Percentiles rank a stretch among this genome's conserved stretches.
Conservation (phyloP, 2,888 invertebrate genomes). For the Caenorhabditis sp. region DNA sequence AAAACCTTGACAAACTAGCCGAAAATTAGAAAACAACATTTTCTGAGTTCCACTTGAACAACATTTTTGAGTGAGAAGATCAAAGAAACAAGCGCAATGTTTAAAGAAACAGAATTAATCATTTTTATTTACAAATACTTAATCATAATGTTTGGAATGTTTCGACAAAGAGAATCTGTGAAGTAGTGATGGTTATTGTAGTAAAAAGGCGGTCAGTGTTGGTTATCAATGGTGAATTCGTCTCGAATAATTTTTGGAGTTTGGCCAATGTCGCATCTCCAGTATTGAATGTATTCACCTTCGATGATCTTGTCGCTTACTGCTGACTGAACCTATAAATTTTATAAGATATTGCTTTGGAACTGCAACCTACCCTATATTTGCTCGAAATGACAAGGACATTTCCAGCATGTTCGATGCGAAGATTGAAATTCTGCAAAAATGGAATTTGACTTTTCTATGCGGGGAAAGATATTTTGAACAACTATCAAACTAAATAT, state of each 20-base stretch:
- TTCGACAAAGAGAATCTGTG: neutral
- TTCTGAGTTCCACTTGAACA: neutral
- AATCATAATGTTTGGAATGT: neutral
- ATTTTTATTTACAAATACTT: neutral
- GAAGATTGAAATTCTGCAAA: conserved; percentile 32
- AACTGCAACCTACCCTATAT: conserved; percentile 21
- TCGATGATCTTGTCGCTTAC: conserved; percentile 25
- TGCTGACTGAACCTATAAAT: conserved; percentile 41
- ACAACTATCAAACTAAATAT: no score
- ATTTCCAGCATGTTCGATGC: conserved; percentile 28
- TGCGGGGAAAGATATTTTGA: no score
- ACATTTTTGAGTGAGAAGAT: neutral
- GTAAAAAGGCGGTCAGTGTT: conserved; percentile 5
- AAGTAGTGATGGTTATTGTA: neutral
- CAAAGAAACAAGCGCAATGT: neutral
- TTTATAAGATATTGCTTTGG: neutral
- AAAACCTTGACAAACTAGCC: no score
- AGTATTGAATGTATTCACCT: conserved; percentile 38
- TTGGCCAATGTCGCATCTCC: conserved; percentile 30
- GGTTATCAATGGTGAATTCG: conserved; percentile 41
- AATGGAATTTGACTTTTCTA: conserved; percentile 22
- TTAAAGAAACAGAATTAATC: neutral
- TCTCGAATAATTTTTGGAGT: conserved; percentile 38
- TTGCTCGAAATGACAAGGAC: conserved; percentile 29
- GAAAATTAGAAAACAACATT: no score